Base-by-base conservation (phyloP, 37 sponge, comb jelly and placozoan genomes). In the Geodia barretti region DNA sequence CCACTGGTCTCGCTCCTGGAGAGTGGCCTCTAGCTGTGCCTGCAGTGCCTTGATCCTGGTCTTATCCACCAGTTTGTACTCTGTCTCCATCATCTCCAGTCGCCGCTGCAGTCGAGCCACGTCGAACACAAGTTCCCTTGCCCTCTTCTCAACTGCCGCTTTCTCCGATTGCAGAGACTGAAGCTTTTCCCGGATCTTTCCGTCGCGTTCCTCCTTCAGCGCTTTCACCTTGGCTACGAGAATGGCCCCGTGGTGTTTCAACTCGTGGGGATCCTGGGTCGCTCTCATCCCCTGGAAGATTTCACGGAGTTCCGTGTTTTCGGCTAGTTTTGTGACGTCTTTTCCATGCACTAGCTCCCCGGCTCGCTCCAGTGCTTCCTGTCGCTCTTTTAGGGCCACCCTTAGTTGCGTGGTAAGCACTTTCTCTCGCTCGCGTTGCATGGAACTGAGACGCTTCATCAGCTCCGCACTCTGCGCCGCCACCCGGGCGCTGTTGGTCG, bases 21-120 rank as follows among this genome's bases (percentile, higher is more conserved):
- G 8, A 14, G 58, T 69, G 40, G 88, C 78, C 61, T 81, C 78
- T 23, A 87, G 37, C 65, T 82, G 84, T 66, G 77, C 41, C 70
- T 87, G 88, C 5, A 87, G 64, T 62, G 88, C 43, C 60, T 87
- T 87, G 37, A 81, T 76, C 69, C 88, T 87, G 8, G 76, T 68
- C 37, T 76, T 87, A 39, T 87, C 88, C 24, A 87, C 88, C 3
- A 87, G 76, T 72, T 77, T 87, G 38, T 77, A 82, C 37, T 87
- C 88, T 32, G 82, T 87, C 41, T 81, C 71, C 41, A 62, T 60
- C 33, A 81, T 75, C 35, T 81, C 82, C 47, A 87, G 47, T 42
- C 81, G 63, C 0, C 64, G 39, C 37, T 71, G 68, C 58, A 87
- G 65, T 58, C 72, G 34, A 41, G 59, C 30, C 1, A 87, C 24